Conservation (phyloP, 2,888 invertebrate genomes). For the Lasioglossum morio region DNA sequence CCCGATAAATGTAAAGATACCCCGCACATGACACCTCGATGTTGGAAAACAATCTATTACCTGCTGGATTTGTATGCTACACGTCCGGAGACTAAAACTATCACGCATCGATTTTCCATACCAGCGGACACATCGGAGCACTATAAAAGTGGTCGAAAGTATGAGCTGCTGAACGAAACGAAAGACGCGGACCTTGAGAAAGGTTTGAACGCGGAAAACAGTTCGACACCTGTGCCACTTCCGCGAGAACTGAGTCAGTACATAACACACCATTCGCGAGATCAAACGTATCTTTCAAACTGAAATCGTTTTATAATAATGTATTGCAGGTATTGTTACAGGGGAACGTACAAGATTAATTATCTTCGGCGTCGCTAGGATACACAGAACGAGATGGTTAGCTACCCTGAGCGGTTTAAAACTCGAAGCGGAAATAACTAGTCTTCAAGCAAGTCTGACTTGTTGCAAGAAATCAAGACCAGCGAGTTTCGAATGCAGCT, state of each 20-base stretch:
- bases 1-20: slow-evolving; percentile 85
- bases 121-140: slow-evolving; percentile 90
- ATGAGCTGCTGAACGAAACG: slow-evolving; percentile 86
- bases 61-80: slow-evolving; percentile 96
- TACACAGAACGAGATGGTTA: slow-evolving; percentile 93
- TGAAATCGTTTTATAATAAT: slow-evolving; percentile 21
- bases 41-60: slow-evolving; percentile 98
- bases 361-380: slow-evolving; percentile 94
- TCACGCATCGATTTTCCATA: slow-evolving; percentile 92
- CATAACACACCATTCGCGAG: background rate
- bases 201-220: slow-evolving; percentile 84
- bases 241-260: slow-evolving; percentile 83
- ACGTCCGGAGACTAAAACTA: slow-evolving; percentile 97
- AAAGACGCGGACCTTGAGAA: slow-evolving; percentile 87
- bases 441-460: slow-evolving; percentile 95
- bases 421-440: slow-evolving; percentile 96
- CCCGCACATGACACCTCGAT: slow-evolving; percentile 88
- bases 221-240: slow-evolving; percentile 83
- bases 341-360: slow-evolving; percentile 91
- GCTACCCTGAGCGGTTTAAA: slow-evolving; percentile 97
- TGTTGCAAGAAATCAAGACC: slow-evolving; percentile 94
- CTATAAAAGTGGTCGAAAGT: slow-evolving; percentile 87
- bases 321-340: slow-evolving; percentile 83
- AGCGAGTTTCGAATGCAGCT: slow-evolving; percentile 90
- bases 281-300: background rate